A percentile compares a stretch with the other conserved stretches of the same genome.
Conservation (phyloP, 2,888 invertebrate species). For the Pristionchus fissidentatus region DNA sequence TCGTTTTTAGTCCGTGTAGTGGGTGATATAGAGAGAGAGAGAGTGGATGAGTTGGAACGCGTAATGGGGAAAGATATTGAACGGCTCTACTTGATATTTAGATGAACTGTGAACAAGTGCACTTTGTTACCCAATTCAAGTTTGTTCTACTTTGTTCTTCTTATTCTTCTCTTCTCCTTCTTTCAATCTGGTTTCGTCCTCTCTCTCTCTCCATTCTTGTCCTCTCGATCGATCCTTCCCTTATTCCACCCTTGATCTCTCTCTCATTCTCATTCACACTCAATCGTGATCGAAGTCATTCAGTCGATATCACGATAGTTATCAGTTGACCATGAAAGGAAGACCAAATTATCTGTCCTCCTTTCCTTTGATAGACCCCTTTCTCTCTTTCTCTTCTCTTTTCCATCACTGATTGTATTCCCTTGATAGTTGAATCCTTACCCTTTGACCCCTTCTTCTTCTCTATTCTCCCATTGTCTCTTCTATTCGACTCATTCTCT, state of each 20-base stretch:
- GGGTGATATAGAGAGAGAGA: conserved; percentile 1
- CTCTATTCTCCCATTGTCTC: not conserved
- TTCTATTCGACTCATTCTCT: not conserved
- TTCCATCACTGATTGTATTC: not conserved
- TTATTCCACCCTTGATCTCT: conserved; percentile 1
- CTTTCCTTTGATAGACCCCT: not conserved
- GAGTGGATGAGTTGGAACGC: conserved; percentile 13
- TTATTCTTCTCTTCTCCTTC: not conserved
- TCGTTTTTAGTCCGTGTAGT: conserved; percentile 29
- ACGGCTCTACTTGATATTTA: not conserved
- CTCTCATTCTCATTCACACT: not conserved
- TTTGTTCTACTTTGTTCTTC: not conserved
- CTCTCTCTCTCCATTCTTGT: not conserved
- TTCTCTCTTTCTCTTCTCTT: not conserved
- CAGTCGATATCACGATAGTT: conserved; percentile 31
- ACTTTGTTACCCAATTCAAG: not conserved
- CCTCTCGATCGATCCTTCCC: not conserved
- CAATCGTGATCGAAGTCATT: conserved; percentile 5
- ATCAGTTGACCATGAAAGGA: not conserved
- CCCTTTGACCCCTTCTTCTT: conserved; percentile 1
- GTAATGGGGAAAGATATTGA: not conserved
- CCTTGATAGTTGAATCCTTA: not conserved
- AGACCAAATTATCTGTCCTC: not conserved
- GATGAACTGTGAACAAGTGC: not conserved
- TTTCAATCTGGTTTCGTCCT: conserved; percentile 1